phyloP scores from a whole-genome alignment of 2,888 invertebrate species.

The Phyto melanocephala region DNA sequence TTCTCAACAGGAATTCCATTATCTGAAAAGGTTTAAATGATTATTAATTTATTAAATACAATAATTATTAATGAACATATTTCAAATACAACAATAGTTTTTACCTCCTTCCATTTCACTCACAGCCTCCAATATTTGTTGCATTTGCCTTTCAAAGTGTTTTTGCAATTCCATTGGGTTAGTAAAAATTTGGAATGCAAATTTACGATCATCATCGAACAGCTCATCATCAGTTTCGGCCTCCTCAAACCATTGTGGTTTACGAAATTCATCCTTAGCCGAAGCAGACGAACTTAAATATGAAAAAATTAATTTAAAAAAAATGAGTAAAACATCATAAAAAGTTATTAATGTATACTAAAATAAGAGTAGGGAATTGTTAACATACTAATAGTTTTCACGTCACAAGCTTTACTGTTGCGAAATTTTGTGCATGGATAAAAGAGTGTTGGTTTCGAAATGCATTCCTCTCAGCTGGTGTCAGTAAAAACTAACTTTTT shows the following conservation, averaged over 20 bases:
- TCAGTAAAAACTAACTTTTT: too few relatives aligned
- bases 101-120: slow-evolving; percentile 75
- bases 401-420: too few relatives aligned
- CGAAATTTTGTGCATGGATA: too few relatives aligned
- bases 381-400: too few relatives aligned
- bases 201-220: slow-evolving; percentile 77
- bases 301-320: too few relatives aligned
- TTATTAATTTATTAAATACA: too few relatives aligned
- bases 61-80: too few relatives aligned
- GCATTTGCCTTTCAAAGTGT: slow-evolving; percentile 83
- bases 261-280: slow-evolving; percentile 77
- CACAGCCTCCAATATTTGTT: slow-evolving; percentile 80
- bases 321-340: neutral
- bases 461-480: too few relatives aligned
- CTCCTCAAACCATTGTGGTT: slow-evolving; percentile 79
- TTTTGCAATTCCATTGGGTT: slow-evolving; percentile 82
- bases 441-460: too few relatives aligned
- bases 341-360: neutral
- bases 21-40: slow-evolving; percentile 62
- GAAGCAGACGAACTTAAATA: slow-evolving; percentile 51
- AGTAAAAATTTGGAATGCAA: slow-evolving; percentile 81
- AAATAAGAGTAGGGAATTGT: too few relatives aligned
- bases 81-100: too few relatives aligned
- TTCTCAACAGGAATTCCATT: slow-evolving; percentile 71
- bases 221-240: slow-evolving; percentile 78